phyloP scores from a whole-genome alignment of 2,888 invertebrate genomes.

The Thereva nobilitata region DNA sequence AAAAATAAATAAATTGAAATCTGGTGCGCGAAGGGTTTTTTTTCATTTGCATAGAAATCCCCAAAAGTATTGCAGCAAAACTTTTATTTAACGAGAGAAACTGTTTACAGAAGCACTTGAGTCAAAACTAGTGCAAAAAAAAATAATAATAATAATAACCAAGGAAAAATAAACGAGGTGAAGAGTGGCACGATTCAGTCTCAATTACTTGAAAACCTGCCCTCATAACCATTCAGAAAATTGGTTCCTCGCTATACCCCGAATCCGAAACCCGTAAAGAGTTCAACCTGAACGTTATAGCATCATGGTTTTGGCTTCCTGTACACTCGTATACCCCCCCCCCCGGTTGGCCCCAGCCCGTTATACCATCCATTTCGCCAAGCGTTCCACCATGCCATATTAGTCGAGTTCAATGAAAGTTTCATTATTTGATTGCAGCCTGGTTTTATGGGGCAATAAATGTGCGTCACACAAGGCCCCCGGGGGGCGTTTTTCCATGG shows the following conservation, averaged over 20 bases:
- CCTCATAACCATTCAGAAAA: conserved; percentile 23
- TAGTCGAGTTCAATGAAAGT: conserved; percentile 26
- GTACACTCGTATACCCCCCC: not conserved
- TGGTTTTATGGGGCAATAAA: conserved; percentile 1
- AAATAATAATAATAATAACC: no score
- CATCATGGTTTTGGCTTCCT: not conserved
- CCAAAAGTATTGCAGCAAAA: no score
- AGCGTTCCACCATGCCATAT: not conserved
- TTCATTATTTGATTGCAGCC: conserved; percentile 29
- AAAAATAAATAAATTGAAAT: no score
- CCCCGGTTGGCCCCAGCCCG: not conserved
- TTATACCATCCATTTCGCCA: not conserved
- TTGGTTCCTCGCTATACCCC: not conserved
- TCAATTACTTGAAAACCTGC: conserved; percentile 28
- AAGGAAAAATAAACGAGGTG: conserved; percentile 8
- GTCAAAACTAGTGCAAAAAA: no score
- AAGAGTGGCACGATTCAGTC: conserved; percentile 27
- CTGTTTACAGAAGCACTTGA: no score
- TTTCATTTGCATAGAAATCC: no score
- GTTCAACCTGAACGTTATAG: no score
- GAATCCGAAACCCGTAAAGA: no score
- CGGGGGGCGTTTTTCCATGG: not conserved
- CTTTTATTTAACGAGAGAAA: no score
- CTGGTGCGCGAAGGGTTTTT: no score
- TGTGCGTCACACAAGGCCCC: not conserved